Evolutionary conservation across 53 echinoderm and acorn worm genomes (phyloP), one percentile per base, ranked within the genome.

Genomic region (Patiria pectinifera): DNA sequence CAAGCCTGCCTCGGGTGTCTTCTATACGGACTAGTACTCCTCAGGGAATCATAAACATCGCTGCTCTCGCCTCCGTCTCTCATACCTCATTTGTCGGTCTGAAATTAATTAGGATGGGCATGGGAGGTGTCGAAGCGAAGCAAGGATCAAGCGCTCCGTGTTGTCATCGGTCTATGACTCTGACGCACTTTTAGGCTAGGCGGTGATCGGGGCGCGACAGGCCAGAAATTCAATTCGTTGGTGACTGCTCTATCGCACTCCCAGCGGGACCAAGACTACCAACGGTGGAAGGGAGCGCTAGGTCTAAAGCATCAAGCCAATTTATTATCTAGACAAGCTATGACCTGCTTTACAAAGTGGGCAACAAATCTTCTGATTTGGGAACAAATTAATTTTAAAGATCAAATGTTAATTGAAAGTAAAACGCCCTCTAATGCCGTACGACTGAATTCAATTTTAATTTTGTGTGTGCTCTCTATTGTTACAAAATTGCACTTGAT

Each of bases 81-180:
- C 76, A 35, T 59, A 59, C 76, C 75, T 76, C 58, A 59, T 76
- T 76, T 76, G 59, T 76, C 76, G 58, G 74, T 87, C 76, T 48
- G 76, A 87, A 87, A 87, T 87, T 87, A 87, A 87, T 87, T 87
- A 87, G 35, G 48, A 76, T 21, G 76, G 87, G 76, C 76, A 76
- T 45, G 59, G 87, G 76, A 76, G 87, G 87, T 74, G 87, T 87
- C 15, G 74, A 76, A 26, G 76, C 58, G 53, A 76, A 35, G 76
- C 75, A 26, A 35, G 35, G 76, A 87, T 76, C 87, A 69, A 24
- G 70, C 69, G 66, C 8, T 76, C 35, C 21, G 26, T 11, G 87
- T 59, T 87, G 74, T 74, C 58, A 76, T 76, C 87, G 48, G 59
- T 21, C 49, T 22, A 1, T 58, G 87, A 72, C 59, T 76, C 48